phyloP scores from a whole-genome alignment of 2,888 invertebrate genomes.

The Hipparchia sbordonii region DNA sequence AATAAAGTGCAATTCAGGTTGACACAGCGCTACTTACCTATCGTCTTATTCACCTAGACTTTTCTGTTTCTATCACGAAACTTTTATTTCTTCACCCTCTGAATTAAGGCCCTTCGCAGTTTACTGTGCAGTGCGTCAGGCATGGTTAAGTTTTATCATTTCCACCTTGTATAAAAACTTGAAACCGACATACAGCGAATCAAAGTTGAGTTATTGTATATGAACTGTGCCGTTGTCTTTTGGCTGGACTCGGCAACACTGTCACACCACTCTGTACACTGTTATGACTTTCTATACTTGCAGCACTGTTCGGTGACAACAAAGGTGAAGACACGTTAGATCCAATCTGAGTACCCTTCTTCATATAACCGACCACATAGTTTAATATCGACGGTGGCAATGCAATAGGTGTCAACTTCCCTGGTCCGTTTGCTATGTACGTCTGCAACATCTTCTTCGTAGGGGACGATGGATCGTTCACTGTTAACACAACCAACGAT shows the following conservation, averaged over 20 bases:
- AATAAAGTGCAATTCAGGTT: too few species aligned
- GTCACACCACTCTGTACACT: conserved; percentile 54
- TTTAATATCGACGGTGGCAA: conserved; percentile 63
- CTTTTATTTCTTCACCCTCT: too few species aligned
- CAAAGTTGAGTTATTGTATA: conserved; percentile 71
- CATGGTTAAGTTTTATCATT: too few species aligned
- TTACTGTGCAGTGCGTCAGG: too few species aligned
- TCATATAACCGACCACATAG: conserved; percentile 72
- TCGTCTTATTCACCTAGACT: too few species aligned
- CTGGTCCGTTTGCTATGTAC: conserved; percentile 65
- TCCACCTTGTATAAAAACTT: too few species aligned
- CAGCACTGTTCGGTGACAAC: conserved; percentile 65
- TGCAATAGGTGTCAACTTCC: conserved; percentile 64
- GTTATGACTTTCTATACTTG: conserved; percentile 54
- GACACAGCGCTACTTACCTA: too few species aligned
- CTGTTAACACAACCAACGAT: conserved; percentile 70
- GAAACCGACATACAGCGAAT: conserved; percentile 3
- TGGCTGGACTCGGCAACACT: conserved; percentile 54
- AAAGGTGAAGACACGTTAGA: conserved; percentile 73
- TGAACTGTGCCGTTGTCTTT: conserved; percentile 61
- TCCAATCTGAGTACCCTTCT: conserved; percentile 61
- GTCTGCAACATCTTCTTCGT: conserved; percentile 75
- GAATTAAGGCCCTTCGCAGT: too few species aligned
- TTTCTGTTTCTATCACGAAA: too few species aligned
- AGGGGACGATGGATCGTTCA: conserved; percentile 69